Conservation (phyloP, 2,797 vertebrate species). For the Hafferia zeledoni region DNA sequence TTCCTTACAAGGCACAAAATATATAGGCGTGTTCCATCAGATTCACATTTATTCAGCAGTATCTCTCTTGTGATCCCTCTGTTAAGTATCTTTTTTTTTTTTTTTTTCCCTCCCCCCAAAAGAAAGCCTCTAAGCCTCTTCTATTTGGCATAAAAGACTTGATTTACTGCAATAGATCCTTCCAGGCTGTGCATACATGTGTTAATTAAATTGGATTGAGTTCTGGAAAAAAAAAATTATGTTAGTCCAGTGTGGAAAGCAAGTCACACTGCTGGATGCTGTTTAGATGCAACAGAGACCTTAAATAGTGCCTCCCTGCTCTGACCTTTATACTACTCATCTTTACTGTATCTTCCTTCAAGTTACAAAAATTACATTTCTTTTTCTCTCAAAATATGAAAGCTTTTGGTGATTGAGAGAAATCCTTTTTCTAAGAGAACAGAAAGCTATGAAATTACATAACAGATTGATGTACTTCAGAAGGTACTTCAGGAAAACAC, state of each 20-base stretch:
- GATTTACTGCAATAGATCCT: background rate
- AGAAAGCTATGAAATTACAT: background rate
- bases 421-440: background rate
- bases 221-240: background rate
- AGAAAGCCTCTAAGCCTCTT: background rate
- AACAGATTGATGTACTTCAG: background rate
- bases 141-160: background rate
- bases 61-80: background rate
- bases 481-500: background rate
- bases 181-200: background rate
- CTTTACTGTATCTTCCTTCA: background rate
- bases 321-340: background rate
- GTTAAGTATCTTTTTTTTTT: background rate
- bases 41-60: background rate
- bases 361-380: background rate
- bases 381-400: background rate
- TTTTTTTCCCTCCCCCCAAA: background rate
- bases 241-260: background rate
- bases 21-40: background rate
- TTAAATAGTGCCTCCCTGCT: background rate
- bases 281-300: background rate
- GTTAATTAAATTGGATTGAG: background rate
- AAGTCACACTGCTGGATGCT: background rate
- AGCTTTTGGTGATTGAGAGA: background rate
- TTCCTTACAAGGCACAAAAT: constrained; percentile 46